Evolutionary conservation across 2,113 vertebrate species (phyloP).

Genomic region (Barnardius zonarius): DNA sequence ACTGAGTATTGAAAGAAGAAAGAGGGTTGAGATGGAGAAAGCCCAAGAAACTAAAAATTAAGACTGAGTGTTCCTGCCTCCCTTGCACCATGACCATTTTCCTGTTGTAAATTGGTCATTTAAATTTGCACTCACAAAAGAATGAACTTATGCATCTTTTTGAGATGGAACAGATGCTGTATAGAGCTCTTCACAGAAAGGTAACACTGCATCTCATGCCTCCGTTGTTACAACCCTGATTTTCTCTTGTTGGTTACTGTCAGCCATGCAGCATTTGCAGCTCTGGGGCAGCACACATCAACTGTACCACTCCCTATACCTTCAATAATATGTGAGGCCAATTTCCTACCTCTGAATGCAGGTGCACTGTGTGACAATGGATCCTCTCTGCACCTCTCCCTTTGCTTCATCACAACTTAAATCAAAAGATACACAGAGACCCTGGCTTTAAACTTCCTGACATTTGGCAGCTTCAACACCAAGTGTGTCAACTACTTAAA

Average conservation of each 20-base stretch:
- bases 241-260: accelerated
- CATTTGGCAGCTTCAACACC: background rate
- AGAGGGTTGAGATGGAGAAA: background rate
- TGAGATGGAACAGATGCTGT: background rate
- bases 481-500: background rate
- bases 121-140: background rate
- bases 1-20: background rate
- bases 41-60: background rate
- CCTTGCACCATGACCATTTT: background rate
- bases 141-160: background rate
- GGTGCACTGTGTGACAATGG: accelerated
- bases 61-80: background rate
- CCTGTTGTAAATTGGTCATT: background rate
- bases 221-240: background rate
- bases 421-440: background rate
- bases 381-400: background rate
- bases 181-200: background rate
- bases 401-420: background rate
- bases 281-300: background rate
- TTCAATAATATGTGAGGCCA: background rate
- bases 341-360: background rate
- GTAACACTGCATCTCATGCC: too few species aligned
- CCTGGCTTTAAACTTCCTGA: background rate
- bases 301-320: background rate
- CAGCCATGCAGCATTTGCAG: background rate